Base-by-base conservation (phyloP, 1,140 invertebrate genomes). In the Sweltsa coloradensis region DNA sequence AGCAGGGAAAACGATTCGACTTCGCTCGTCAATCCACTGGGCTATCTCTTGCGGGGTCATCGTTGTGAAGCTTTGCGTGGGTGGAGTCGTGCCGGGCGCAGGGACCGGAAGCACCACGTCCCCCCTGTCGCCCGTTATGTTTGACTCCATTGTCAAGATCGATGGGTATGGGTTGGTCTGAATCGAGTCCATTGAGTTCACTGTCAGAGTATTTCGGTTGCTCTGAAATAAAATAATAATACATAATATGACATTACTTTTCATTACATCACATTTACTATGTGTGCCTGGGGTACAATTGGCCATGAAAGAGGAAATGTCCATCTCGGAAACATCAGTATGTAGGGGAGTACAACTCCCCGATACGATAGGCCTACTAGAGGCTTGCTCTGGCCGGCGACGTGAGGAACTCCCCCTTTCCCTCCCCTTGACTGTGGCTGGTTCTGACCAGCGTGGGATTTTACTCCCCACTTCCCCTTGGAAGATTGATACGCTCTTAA, bases 31-130 rank as follows among this genome's bases (percentile, higher is more conserved):
- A 34, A 91, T 88, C 84, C 85, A 88, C 34, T 81, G 82, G 43
- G 86, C 81, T 29, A 88, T 87, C 61, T 89, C 81, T 54, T 89
- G 85, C 0, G 86, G 85, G 1, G 85, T 87, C 74, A 89, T 83
- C 3, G 83, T 86, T 11, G 84, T 85, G 70, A 85, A 85, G 19
- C 73, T 71, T 53, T 67, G 59, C 24, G 39, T 47, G 60, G 61
- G 55, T 67, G 36, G 36, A 1, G 24, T 24, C 3, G 11, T 9
- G 18, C 46, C 25, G 9, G 45, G 41, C 7, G 37, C 43, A 13
- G 43, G 41, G 2, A 53, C 27, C n/a, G 47, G 46, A 7, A 47
- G 40, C 24, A 39, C 44, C 59, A 65, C 54, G 59, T 64, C 57
- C 49, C 66, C 56, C 45, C 58, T 60, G 53, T 69, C 55, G 58